phyloP scores from a whole-genome alignment of 1,140 invertebrate species.

The Uloborus diversus region DNA sequence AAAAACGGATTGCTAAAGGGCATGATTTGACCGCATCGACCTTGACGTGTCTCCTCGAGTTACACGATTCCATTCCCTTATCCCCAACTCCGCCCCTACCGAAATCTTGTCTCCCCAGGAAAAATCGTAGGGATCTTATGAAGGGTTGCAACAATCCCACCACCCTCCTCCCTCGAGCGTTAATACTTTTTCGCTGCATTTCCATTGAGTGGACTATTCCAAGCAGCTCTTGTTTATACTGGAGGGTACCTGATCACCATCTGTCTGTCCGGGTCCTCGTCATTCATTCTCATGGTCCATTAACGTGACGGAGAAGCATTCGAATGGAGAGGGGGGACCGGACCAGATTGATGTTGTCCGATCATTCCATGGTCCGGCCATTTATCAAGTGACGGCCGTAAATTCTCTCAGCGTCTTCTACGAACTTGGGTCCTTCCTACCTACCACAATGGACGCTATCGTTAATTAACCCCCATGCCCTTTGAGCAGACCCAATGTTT shows the following conservation, averaged over 20 bases:
- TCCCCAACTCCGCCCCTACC: neutral
- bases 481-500: neutral
- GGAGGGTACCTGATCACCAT: slow-evolving; percentile 26
- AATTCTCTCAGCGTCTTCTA: slow-evolving; percentile 14
- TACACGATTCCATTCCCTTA: slow-evolving; percentile 4
- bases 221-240: slow-evolving; percentile 43
- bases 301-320: slow-evolving; percentile 41
- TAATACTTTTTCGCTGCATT: neutral
- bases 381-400: slow-evolving; percentile 53
- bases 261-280: neutral
- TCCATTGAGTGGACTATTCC: neutral
- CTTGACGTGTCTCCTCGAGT: slow-evolving; percentile 26
- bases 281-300: slow-evolving; percentile 55
- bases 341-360: slow-evolving; percentile 50
- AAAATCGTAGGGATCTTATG: neutral
- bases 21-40: slow-evolving; percentile 13
- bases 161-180: neutral
- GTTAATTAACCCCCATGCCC: slow-evolving; percentile 30
- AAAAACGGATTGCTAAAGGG: neutral
- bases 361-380: slow-evolving; percentile 39
- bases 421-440: too few relatives aligned
- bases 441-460: slow-evolving; percentile 1
- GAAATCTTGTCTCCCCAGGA: neutral
- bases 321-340: too few relatives aligned
- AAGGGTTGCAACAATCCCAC: neutral